phyloP scores from a whole-genome alignment of 2,797 vertebrate species.

The Acrossocheilus fasciatus region DNA sequence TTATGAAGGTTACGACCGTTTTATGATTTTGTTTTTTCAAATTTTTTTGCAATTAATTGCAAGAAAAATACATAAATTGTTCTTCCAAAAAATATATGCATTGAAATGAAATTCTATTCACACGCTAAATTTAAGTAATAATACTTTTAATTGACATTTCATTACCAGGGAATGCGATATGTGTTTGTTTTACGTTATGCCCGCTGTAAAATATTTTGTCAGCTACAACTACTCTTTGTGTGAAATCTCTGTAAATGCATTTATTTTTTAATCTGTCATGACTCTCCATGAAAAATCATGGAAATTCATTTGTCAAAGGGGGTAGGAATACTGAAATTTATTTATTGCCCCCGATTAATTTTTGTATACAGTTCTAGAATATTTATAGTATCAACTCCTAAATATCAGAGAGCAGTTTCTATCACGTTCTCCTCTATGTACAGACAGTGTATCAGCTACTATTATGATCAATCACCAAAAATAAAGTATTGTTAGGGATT shows the following conservation, averaged over 20 bases:
- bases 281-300: no score
- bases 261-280: background rate
- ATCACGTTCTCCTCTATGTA: no score
- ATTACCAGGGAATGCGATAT: background rate
- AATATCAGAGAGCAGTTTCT: background rate
- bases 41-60: background rate
- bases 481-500: no score
- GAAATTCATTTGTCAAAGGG: background rate
- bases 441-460: background rate
- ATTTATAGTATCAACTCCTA: background rate
- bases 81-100: background rate
- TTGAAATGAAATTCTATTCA: background rate
- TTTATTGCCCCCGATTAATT: background rate
- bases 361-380: background rate
- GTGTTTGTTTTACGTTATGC: background rate
- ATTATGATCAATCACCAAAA: background rate
- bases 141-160: background rate
- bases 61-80: background rate
- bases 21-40: background rate
- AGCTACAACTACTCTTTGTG: background rate
- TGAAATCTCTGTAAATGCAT: background rate
- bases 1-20: background rate
- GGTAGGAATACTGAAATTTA: no score
- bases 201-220: background rate
- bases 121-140: background rate